A percentile compares a stretch with the other conserved stretches of the same genome.
These are phyloP conservation scores for Xiphophorus birchmanni DNA, from an alignment of 2,797 vertebrate genomes.

Conservation along the genomic window DNA sequence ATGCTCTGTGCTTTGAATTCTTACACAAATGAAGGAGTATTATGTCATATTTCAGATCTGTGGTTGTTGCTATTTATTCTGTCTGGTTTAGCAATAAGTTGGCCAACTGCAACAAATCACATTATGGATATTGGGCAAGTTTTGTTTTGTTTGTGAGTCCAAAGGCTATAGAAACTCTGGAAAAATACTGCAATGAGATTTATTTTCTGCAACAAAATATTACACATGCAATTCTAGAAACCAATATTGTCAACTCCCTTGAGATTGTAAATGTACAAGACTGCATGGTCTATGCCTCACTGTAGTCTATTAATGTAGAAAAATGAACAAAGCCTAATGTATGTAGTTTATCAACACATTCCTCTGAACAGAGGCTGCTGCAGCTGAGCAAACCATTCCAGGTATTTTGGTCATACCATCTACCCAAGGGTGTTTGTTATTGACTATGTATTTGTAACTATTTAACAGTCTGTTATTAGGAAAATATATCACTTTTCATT, in stretches of 20 bases:
- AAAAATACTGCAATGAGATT: slow-evolving; percentile 18
- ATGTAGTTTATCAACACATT: slow-evolving; percentile 58
- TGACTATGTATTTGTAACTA: slow-evolving; percentile 1
- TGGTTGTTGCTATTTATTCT: not conserved
- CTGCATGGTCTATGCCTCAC: slow-evolving; percentile 41
- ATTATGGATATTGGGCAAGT: slow-evolving; percentile 1
- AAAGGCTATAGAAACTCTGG: slow-evolving; percentile 3
- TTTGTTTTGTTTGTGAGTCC: slow-evolving; percentile 1
- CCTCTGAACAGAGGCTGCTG: slow-evolving; percentile 16
- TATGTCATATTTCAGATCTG: slow-evolving; percentile 30
- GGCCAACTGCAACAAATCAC: slow-evolving; percentile 8
- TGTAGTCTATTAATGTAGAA: slow-evolving; percentile 51
- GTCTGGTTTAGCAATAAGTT: slow-evolving; percentile 12
- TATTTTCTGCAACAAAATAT: slow-evolving; percentile 34
- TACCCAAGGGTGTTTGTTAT: slow-evolving; percentile 18
- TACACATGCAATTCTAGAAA: slow-evolving; percentile 26
- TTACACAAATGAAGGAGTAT: slow-evolving; percentile 6
- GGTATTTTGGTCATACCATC: slow-evolving; percentile 21
- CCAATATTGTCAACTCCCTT: slow-evolving; percentile 34
- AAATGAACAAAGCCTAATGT: slow-evolving; percentile 36
- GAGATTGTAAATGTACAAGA: slow-evolving; percentile 50
- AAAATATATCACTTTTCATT: not conserved
- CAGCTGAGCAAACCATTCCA: slow-evolving; percentile 45
- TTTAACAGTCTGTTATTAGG: slow-evolving; percentile 12
- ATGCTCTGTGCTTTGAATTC: slow-evolving; percentile 19